Base-by-base conservation (phyloP, 2,888 invertebrate species). In the Tridacna gigas region DNA sequence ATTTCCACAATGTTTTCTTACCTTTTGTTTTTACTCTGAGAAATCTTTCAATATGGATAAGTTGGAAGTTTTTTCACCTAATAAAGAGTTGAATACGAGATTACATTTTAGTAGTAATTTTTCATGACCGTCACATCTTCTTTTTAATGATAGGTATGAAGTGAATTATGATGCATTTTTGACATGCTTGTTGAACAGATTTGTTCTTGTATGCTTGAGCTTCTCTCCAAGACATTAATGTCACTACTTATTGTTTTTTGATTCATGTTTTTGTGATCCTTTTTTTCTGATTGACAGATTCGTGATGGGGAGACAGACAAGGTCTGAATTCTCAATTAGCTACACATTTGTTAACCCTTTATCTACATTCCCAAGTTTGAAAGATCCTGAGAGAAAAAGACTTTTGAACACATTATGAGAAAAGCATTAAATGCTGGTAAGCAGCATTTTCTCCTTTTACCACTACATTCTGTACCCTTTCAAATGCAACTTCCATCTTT, bases 241-340 rank as follows among this genome's bases (percentile, higher is more conserved):
- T 15, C 18, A 45, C 18, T 67, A n/a, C n/a, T 67, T 25, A 47
- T 71, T 37, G 28, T 67, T 71, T 71, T n/a, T 71, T 13, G 48
- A 5, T 18, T 48, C 71, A 71, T 71, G 71, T 51, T 51, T 71
- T 37, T 37, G 37, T 37, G 37, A 37, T 37, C 37, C 2, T 37
- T 37, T 48, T 71, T 28, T 71, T 47, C 18, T 48, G 51, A 71
- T 71, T 71, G 71, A 71, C 71, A 71, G 71, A 71, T 51, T 22
- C 20, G n/a, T 71, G 71, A 71, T 71, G 15, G 48, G 48, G n/a
- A 48, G 51, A 71, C 71, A 71, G 71, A 51, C 20, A 5, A 20
- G 71, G 51, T 48, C 71, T 71, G 71, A 45, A 7, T 13, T 48
- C 26, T 71, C 71, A 71, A 71, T 71, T 71, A 71, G 71, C n/a